phyloP scores from a whole-genome alignment of 2,797 vertebrate species.

The Mastacembelus armatus region DNA sequence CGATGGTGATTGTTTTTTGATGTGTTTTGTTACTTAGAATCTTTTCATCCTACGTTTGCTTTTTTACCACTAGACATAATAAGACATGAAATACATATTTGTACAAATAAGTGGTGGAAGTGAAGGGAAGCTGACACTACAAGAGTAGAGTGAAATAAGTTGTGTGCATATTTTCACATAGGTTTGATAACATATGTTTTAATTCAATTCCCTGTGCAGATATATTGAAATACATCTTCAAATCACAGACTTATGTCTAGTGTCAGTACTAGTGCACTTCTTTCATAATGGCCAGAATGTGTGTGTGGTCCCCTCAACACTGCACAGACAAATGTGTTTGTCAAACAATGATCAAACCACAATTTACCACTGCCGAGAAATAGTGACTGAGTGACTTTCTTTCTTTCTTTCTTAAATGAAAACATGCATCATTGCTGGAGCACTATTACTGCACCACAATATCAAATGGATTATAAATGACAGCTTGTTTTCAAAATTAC shows the following conservation, averaged over 20 bases:
- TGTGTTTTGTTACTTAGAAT: constrained; percentile 28
- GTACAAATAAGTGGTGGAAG: background rate
- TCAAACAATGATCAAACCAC: constrained; percentile 10
- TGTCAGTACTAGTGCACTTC: background rate
- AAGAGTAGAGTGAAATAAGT: constrained; percentile 27
- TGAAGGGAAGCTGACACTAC: background rate
- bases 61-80: constrained; percentile 20
- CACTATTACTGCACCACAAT: constrained; percentile 1
- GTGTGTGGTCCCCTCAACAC: constrained; percentile 25
- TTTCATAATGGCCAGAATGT: no score
- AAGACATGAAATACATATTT: constrained; percentile 22
- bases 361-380: constrained; percentile 20
- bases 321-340: constrained; percentile 9
- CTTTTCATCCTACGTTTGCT: background rate
- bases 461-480: constrained; percentile 12
- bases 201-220: constrained; percentile 14
- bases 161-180: constrained; percentile 28
- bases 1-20: constrained; percentile 47
- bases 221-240: no score
- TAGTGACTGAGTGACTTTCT: no score
- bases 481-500: background rate
- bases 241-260: background rate
- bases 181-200: constrained; percentile 12
- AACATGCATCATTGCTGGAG: no score
- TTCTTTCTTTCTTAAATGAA: no score